phyloP scores from a whole-genome alignment of 2,888 invertebrate species.

The Axea sp. region DNA sequence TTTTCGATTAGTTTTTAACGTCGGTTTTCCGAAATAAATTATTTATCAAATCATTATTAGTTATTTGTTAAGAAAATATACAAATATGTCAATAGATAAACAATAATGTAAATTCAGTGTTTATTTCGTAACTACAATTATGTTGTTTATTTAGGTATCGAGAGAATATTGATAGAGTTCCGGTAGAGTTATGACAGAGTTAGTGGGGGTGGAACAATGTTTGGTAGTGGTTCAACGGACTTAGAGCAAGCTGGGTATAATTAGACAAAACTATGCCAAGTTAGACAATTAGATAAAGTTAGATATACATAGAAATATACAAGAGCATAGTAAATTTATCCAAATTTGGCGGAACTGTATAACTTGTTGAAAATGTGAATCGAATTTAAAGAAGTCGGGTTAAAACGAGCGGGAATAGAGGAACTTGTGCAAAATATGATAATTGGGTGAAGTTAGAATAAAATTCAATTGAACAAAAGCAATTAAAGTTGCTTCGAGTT shows the following conservation, averaged over 20 bases:
- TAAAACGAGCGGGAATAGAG: too few relatives aligned
- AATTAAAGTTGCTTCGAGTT: slow-evolving; percentile 6
- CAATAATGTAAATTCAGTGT: too few relatives aligned
- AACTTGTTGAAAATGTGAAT: slow-evolving; percentile 15
- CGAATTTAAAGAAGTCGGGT: slow-evolving; percentile 30
- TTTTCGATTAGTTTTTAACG: not conserved
- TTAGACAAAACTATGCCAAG: slow-evolving; percentile 55
- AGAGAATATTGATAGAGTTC: slow-evolving; percentile 44
- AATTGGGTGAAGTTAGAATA: slow-evolving; percentile 20
- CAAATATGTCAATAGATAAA: too few relatives aligned
- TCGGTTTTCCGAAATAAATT: too few relatives aligned
- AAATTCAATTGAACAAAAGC: slow-evolving; percentile 11
- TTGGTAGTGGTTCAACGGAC: slow-evolving; percentile 35
- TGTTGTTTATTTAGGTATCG: slow-evolving; percentile 24
- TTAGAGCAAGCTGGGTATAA: slow-evolving; percentile 32
- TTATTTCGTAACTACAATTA: too few relatives aligned
- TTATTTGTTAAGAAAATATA: too few relatives aligned
- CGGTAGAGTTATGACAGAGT: slow-evolving; percentile 40
- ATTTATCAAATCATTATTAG: too few relatives aligned
- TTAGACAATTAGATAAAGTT: slow-evolving; percentile 46
- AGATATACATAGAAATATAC: slow-evolving; percentile 33
- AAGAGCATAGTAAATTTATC: slow-evolving; percentile 26
- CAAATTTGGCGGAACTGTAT: slow-evolving; percentile 11
- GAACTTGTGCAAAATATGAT: too few relatives aligned
- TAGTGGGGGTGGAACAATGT: slow-evolving; percentile 36